A percentile compares a stretch with the other conserved stretches of the same genome.
Conservation (phyloP, 37 sponge, comb jelly and placozoan species). For the Chondrosia reniformis region DNA sequence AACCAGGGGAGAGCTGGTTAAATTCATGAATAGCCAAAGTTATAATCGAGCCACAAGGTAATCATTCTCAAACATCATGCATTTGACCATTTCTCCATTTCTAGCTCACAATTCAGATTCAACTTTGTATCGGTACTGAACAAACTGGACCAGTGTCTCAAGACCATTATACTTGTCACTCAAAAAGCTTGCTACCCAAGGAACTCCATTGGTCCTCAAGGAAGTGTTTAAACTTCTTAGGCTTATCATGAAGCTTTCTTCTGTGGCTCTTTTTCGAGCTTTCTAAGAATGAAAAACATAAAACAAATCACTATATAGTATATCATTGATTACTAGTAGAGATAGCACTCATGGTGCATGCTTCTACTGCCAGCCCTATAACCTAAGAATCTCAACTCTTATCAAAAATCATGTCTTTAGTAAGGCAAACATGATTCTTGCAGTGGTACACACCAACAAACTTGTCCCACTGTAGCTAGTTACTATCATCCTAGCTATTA, state of each 20-base stretch:
- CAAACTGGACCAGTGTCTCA: conserved; percentile 58
- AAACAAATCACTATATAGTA: no score
- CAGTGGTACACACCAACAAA: no score
- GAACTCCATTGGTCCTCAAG: conserved; percentile 55
- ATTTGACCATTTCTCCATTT: not conserved
- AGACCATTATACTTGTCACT: conserved; percentile 57
- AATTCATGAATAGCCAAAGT: not conserved
- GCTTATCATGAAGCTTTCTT: conserved; percentile 23
- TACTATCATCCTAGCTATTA: no score
- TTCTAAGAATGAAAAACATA: conserved; percentile 11
- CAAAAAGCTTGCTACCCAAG: conserved; percentile 82
- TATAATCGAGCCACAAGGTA: not conserved
- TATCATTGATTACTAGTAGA: no score
- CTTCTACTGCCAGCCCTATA: no score
- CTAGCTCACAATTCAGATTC: conserved; percentile 37
- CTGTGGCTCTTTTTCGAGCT: conserved; percentile 31
- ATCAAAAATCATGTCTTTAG: no score
- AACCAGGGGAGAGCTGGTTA: no score
- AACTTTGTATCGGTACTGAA: conserved; percentile 52
- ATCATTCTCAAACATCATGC: not conserved
- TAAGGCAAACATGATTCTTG: no score
- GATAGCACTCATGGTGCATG: no score
- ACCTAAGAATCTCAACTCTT: no score
- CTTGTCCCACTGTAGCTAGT: no score
- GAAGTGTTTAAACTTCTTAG: conserved; percentile 68